Evolutionary conservation across 1,140 invertebrate genomes (phyloP), one percentile per base, ranked within the genome.

Genomic region (Diachasmimorpha longicaudata): DNA sequence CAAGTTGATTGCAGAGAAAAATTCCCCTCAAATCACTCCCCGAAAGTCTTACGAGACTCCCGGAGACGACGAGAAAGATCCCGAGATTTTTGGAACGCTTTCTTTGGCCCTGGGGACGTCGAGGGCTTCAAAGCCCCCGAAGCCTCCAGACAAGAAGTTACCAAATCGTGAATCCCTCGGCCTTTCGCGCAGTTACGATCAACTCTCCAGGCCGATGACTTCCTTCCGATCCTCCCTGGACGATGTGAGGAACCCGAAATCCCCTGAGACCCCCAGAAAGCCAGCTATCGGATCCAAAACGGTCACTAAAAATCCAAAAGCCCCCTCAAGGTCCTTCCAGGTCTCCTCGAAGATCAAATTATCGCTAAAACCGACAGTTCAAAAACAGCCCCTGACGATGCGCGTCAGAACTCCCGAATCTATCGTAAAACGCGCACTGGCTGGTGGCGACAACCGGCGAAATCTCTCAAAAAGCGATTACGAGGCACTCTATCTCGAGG

Each of bases 401-500:
- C 77, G 79, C 44, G 13, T 67, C 1, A 83, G 75, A 66, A 81
- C 78, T 0, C 48, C 81, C 0, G 81, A 84, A 0, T 76, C 36
- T 39, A 31, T 70, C 0, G 11, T 21, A 4, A 85, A 72, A 55
- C 74, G 72, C 63, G 75, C 72, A n/a, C 77, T 83, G 67, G 83
- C 83, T 13, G 83, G 81, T 37, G 85, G 84, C 13, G 85, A 87
- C 66, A 83, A 76, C 10, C 81, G 80, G 9, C 71, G 78, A 19
- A 84, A 80, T 46, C 8, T 72, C 23, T 70, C 68, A 0, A 81
- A 78, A 68, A 67, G 63, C n/a, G 82, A 85, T 48, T 85, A 82
- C 79, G 87, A 89, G 37, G 79, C 82, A 16, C 37, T 88, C 0
- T 89, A 82, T 76, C 82, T 83, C 13, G 85, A 86, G 58, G 87